A percentile compares a stretch with the other conserved stretches of the same genome.
Evolutionary conservation across 1,140 invertebrate species (phyloP).

Genomic region (Arctopsyche grandis): DNA sequence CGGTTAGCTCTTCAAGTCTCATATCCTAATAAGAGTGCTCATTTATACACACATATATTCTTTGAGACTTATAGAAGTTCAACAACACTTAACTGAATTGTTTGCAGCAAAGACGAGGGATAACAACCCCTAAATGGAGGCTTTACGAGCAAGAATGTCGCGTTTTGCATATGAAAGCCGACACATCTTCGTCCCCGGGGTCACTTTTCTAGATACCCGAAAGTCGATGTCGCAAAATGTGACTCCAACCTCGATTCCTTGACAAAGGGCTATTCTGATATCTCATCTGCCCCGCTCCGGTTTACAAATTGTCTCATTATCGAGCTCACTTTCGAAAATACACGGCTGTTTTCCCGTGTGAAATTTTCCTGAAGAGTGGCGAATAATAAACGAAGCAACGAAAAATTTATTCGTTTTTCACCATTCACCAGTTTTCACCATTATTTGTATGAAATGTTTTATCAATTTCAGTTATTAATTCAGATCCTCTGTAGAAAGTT

Average conservation of each 20-base stretch:
- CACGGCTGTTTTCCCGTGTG: not conserved
- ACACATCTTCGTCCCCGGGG: not conserved
- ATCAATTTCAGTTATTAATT: no score
- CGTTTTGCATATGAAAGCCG: constrained; percentile 25
- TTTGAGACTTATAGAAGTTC: not conserved
- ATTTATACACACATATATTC: no score
- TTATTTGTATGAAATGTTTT: no score
- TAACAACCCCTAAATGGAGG: constrained; percentile 24
- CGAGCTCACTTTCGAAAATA: not conserved
- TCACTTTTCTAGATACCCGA: constrained; percentile 8
- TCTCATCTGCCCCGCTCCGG: not conserved
- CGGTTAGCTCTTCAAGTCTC: no score
- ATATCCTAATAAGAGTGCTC: no score
- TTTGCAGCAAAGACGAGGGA: not conserved
- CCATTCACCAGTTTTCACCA: no score
- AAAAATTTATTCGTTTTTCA: no score
- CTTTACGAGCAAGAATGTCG: constrained; percentile 7
- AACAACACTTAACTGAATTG: constrained; percentile 30
- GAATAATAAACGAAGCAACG: no score
- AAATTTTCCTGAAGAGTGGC: no score
- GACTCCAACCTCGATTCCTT: not conserved
- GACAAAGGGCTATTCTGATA: constrained; percentile 19
- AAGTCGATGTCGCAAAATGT: constrained; percentile 15
- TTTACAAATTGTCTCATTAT: constrained; percentile 31
- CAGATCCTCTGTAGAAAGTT: no score